A percentile compares a stretch with the other conserved stretches of the same genome.
These are phyloP conservation scores for Notechis scutatus DNA, from an alignment of 2,113 vertebrate species.

Conservation along the genomic window DNA sequence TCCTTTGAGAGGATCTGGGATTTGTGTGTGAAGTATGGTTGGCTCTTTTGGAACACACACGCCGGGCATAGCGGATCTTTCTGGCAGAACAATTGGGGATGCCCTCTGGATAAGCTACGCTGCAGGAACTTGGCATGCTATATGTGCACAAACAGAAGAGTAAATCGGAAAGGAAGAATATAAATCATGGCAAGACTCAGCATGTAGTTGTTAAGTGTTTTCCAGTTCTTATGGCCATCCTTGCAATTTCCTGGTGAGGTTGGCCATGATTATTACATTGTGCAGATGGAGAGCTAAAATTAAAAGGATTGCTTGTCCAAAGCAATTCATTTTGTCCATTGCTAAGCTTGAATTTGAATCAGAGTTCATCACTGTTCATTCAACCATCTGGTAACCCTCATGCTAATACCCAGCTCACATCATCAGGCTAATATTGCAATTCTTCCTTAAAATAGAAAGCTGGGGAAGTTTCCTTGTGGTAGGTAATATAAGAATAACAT, in stretches of 20 bases:
- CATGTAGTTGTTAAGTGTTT: not conserved
- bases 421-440: not conserved
- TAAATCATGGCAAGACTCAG: not conserved
- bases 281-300: not conserved
- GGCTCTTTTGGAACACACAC: not conserved
- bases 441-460: not conserved
- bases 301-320: not conserved
- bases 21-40: not conserved
- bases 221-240: not conserved
- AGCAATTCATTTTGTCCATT: not conserved
- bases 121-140: not conserved
- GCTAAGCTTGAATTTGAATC: not conserved
- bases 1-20: not conserved
- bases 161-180: not conserved
- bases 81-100: not conserved
- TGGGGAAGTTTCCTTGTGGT: not conserved
- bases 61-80: slow-evolving; percentile 6
- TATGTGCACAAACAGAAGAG: not conserved
- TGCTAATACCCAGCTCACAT: not conserved
- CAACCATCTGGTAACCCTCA: not conserved
- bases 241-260: not conserved
- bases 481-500: not conserved
- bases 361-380: not conserved
- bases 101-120: not conserved
- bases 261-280: not conserved